A percentile compares a stretch with the other conserved stretches of the same genome.
phyloP scores from a whole-genome alignment of 2,888 invertebrate species.

The Hylaea fasciaria region DNA sequence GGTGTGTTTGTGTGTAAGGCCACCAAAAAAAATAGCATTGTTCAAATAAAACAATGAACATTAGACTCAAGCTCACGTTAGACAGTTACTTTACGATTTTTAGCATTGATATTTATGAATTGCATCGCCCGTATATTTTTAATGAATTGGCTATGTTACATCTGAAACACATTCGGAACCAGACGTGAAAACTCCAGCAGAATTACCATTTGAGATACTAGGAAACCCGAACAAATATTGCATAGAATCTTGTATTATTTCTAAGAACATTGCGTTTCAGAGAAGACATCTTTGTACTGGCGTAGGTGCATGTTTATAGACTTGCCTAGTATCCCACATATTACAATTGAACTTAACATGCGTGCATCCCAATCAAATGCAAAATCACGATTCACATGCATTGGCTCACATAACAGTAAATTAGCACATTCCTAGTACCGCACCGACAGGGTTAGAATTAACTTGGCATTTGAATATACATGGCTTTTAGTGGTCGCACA shows the following conservation, averaged over 20 bases:
- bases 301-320: too few species aligned
- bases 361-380: slow-evolving; percentile 18
- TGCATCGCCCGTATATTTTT: too few species aligned
- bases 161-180: too few species aligned
- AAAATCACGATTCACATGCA: slow-evolving; percentile 23
- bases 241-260: too few species aligned
- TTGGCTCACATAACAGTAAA: slow-evolving; percentile 33
- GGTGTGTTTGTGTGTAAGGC: slow-evolving; percentile 6
- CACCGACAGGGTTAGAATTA: slow-evolving; percentile 30
- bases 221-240: too few species aligned
- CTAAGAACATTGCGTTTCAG: too few species aligned
- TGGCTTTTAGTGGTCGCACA: slow-evolving; percentile 8
- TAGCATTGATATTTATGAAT: background rate
- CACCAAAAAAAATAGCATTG: slow-evolving; percentile 23
- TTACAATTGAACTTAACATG: background rate
- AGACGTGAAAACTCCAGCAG: too few species aligned
- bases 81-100: background rate
- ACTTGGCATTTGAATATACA: slow-evolving; percentile 37
- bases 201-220: too few species aligned
- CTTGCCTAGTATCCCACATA: background rate
- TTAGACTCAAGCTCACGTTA: slow-evolving; percentile 6
- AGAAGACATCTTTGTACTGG: too few species aligned
- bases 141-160: too few species aligned
- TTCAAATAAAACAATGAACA: slow-evolving; percentile 23
- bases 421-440: slow-evolving; percentile 29